These are phyloP conservation scores for Galaxea fascicularis DNA, from an alignment of 92 coral and sea anemone genomes.

Conservation along the genomic window DNA sequence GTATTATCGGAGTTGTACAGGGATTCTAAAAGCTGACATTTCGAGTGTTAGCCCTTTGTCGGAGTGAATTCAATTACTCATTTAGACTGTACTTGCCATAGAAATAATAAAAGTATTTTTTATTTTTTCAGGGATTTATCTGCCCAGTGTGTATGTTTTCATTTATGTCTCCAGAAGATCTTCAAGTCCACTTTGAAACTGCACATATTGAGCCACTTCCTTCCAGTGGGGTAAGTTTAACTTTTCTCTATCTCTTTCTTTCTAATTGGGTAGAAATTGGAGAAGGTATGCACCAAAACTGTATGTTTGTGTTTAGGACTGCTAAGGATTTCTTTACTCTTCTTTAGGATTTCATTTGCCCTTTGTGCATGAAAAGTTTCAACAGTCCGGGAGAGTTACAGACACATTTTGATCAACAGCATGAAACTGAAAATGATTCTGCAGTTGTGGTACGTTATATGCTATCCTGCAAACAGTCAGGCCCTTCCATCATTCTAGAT, in stretches of 20 bases:
- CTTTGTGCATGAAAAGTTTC: constrained; percentile 86
- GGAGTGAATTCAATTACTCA: too few relatives aligned
- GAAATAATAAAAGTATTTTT: neutral
- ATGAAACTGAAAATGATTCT: constrained; percentile 67
- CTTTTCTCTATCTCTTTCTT: neutral
- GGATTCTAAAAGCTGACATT: too few relatives aligned
- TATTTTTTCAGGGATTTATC: constrained; percentile 84
- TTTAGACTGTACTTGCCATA: neutral
- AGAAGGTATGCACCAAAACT: too few relatives aligned
- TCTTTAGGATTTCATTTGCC: constrained; percentile 86
- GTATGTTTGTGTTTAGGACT: neutral
- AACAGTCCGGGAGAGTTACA: constrained; percentile 79
- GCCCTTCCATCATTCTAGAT: too few relatives aligned
- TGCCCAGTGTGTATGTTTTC: constrained; percentile 94
- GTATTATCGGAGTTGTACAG: too few relatives aligned
- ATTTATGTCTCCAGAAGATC: constrained; percentile 81
- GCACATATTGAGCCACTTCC: constrained; percentile 72
- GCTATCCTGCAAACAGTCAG: neutral
- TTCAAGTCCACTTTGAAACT: constrained; percentile 88
- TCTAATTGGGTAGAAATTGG: too few relatives aligned
- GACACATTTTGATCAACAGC: constrained; percentile 85
- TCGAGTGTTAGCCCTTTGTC: too few relatives aligned
- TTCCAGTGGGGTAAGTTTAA: constrained; percentile 37
- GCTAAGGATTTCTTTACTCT: neutral
- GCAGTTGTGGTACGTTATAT: constrained; percentile 4